Conservation (phyloP, 2,797 vertebrate species). For the Sebastes ruberrimus region DNA sequence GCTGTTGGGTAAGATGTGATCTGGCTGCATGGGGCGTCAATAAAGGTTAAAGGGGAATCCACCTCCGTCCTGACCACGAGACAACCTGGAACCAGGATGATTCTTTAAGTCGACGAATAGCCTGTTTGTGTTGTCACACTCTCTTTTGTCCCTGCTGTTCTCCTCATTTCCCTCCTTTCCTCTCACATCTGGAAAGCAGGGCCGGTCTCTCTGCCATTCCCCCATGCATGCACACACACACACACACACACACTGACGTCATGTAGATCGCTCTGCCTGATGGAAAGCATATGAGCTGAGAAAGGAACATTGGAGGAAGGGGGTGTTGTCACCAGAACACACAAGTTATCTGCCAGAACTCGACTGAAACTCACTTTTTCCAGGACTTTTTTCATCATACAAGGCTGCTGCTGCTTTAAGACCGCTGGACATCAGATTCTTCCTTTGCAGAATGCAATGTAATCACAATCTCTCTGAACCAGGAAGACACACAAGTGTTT, state of each 20-base stretch:
- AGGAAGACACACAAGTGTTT: constrained; percentile 2
- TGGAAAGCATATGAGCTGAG: constrained; percentile 84
- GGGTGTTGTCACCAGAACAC: constrained; percentile 68
- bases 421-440: neutral
- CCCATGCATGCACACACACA: constrained; percentile 9
- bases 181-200: constrained; percentile 86
- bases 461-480: constrained; percentile 1
- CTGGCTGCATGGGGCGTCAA: constrained; percentile 29
- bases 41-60: neutral
- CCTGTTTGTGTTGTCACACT: constrained; percentile 19
- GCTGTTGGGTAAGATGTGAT: constrained; percentile 17
- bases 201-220: constrained; percentile 60
- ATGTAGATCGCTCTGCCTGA: constrained; percentile 81
- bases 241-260: constrained; percentile 68
- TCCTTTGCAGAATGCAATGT: neutral
- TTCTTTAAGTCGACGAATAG: neutral
- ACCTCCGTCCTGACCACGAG: neutral
- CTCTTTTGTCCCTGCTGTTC: constrained; percentile 53
- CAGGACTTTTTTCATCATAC: constrained; percentile 12
- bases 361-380: constrained; percentile 65
- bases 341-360: constrained; percentile 59
- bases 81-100: neutral
- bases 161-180: constrained; percentile 56
- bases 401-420: neutral
- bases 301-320: constrained; percentile 67